These are phyloP conservation scores for Leptoteleia sp. DNA, from an alignment of 1,140 invertebrate genomes.

Conservation along the genomic window DNA sequence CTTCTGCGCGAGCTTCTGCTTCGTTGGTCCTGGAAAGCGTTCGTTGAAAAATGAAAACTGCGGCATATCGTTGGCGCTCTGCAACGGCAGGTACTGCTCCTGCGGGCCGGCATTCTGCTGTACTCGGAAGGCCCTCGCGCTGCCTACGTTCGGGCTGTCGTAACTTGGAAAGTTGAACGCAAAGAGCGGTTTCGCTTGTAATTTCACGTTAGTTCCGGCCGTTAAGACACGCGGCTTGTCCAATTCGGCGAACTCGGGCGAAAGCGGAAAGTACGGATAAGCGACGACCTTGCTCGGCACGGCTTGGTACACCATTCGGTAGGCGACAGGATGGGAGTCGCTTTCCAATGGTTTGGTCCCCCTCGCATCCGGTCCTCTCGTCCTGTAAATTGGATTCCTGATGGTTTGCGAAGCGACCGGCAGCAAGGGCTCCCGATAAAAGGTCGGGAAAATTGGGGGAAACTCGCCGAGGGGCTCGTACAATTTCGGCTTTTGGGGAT, in stretches of 20 bases:
- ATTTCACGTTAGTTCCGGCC: constrained; percentile 49
- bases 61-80: constrained; percentile 50
- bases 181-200: constrained; percentile 58
- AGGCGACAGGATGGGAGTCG: background rate
- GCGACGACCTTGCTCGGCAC: constrained; percentile 7
- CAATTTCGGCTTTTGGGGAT: constrained; percentile 26
- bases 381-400: constrained; percentile 39
- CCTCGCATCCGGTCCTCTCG: constrained; percentile 17
- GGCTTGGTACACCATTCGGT: background rate
- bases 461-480: constrained; percentile 22
- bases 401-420: constrained; percentile 23
- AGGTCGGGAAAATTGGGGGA: constrained; percentile 23
- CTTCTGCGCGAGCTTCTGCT: constrained; percentile 2
- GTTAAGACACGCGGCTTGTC: constrained; percentile 62
- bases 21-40: constrained; percentile 2
- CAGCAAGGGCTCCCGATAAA: constrained; percentile 22
- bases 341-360: constrained; percentile 1
- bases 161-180: constrained; percentile 52
- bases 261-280: constrained; percentile 46
- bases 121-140: constrained; percentile 18
- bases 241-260: constrained; percentile 45
- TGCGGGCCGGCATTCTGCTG: constrained; percentile 25
- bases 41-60: constrained; percentile 70
- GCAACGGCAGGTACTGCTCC: constrained; percentile 65
- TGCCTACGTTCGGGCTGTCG: constrained; percentile 29